These are phyloP conservation scores for Myoxocephalus aenaeus DNA, from an alignment of 2,797 vertebrate genomes.

Conservation along the genomic window DNA sequence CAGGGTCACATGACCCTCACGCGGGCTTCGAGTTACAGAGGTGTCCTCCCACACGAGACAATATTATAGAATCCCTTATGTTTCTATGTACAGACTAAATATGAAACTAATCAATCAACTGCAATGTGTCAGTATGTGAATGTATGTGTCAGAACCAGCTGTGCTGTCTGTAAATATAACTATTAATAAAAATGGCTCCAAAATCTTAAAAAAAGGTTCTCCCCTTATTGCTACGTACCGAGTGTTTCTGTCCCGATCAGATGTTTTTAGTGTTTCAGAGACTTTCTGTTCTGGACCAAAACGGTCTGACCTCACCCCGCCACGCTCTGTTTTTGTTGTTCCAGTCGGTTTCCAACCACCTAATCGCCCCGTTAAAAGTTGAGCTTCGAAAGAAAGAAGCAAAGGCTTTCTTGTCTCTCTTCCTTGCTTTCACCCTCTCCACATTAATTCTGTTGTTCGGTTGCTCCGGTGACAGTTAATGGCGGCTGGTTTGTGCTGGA, in stretches of 20 bases:
- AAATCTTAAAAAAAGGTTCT: slow-evolving; percentile 12
- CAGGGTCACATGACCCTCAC: not conserved
- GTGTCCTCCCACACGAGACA: slow-evolving; percentile 38
- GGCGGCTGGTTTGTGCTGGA: slow-evolving; percentile 65
- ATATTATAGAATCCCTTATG: slow-evolving; percentile 40
- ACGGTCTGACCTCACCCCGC: slow-evolving; percentile 66
- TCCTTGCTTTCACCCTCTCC: slow-evolving; percentile 47
- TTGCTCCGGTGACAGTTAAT: slow-evolving; percentile 64
- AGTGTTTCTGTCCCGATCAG: slow-evolving; percentile 5
- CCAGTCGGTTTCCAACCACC: slow-evolving; percentile 69
- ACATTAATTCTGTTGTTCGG: slow-evolving; percentile 61
- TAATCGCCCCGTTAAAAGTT: slow-evolving; percentile 55
- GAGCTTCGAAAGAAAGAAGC: slow-evolving; percentile 36
- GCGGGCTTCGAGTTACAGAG: slow-evolving; percentile 7
- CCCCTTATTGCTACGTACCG: not conserved
- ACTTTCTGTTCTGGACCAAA: slow-evolving; percentile 51
- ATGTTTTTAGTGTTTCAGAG: slow-evolving; percentile 30
- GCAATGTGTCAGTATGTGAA: slow-evolving; percentile 41
- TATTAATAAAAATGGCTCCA: slow-evolving; percentile 68
- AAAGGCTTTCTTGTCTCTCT: slow-evolving; percentile 59
- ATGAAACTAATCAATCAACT: slow-evolving; percentile 51
- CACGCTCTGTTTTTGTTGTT: slow-evolving; percentile 72
- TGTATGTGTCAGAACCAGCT: slow-evolving; percentile 76
- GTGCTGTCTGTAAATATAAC: slow-evolving; percentile 78
- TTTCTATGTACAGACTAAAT: slow-evolving; percentile 51